These are phyloP conservation scores for Glyptemys insculpta DNA, from an alignment of 2,797 vertebrate species.

Conservation along the genomic window DNA sequence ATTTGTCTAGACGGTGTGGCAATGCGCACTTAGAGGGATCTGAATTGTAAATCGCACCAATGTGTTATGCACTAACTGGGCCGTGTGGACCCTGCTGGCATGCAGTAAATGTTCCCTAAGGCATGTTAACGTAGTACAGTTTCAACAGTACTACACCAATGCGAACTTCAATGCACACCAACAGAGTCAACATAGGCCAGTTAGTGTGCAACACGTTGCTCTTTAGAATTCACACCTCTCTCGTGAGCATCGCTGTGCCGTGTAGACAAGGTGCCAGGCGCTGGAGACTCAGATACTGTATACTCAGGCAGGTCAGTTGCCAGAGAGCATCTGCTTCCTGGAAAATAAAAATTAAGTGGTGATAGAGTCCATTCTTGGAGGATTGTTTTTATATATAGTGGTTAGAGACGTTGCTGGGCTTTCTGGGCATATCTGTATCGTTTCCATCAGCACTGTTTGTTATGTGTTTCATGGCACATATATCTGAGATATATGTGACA, in stretches of 20 bases:
- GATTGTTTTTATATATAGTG: background rate
- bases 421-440: conserved; percentile 53
- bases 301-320: background rate
- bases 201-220: background rate
- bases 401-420: conserved; percentile 51
- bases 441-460: conserved; percentile 67
- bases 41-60: background rate
- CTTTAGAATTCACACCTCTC: background rate
- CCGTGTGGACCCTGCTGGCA: background rate
- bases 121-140: background rate
- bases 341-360: background rate
- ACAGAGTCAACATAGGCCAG: background rate
- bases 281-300: fast-evolving
- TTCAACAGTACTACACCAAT: background rate
- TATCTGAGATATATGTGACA: conserved; percentile 75
- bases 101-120: background rate
- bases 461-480: conserved; percentile 66
- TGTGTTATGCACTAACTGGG: background rate
- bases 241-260: background rate
- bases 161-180: background rate
- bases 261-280: background rate
- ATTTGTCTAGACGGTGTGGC: background rate
- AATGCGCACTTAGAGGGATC: background rate
- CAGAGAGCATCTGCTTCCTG: conserved; percentile 49
- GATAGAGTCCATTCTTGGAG: background rate